Evolutionary conservation across 2,888 invertebrate genomes (phyloP).

Genomic region (Kryphioiulus occultus): DNA sequence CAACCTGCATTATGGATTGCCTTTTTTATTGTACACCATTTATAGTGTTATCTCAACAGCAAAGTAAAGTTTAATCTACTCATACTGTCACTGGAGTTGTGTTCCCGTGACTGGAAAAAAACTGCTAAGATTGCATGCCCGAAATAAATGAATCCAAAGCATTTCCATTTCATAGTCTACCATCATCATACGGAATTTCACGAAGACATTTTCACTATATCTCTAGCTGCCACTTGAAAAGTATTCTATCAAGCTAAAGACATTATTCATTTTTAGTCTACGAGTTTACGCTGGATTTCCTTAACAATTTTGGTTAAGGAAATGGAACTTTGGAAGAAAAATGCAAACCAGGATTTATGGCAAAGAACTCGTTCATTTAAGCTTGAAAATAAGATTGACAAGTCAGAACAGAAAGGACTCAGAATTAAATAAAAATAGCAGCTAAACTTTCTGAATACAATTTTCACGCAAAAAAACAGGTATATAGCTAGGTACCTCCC

Average conservation of each 20-base stretch:
- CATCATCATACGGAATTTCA: background rate
- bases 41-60: background rate
- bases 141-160: background rate
- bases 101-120: background rate
- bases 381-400: background rate
- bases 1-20: background rate
- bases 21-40: background rate
- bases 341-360: background rate
- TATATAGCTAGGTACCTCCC: no score
- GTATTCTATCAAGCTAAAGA: background rate
- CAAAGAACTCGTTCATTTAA: background rate
- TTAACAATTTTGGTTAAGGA: background rate
- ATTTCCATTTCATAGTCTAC: background rate
- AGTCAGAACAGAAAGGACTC: background rate
- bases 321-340: background rate
- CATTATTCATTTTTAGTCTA: background rate
- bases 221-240: conserved; percentile 10
- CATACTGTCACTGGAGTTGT: background rate
- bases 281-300: background rate
- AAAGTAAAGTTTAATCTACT: background rate
- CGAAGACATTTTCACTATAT: conserved; percentile 24
- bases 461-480: background rate
- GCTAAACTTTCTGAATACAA: background rate
- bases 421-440: background rate
- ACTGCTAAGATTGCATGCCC: background rate